Evolutionary conservation across 2,888 invertebrate species (phyloP), one percentile per base, ranked within the genome.

Genomic region (Bellardia bayeri): DNA sequence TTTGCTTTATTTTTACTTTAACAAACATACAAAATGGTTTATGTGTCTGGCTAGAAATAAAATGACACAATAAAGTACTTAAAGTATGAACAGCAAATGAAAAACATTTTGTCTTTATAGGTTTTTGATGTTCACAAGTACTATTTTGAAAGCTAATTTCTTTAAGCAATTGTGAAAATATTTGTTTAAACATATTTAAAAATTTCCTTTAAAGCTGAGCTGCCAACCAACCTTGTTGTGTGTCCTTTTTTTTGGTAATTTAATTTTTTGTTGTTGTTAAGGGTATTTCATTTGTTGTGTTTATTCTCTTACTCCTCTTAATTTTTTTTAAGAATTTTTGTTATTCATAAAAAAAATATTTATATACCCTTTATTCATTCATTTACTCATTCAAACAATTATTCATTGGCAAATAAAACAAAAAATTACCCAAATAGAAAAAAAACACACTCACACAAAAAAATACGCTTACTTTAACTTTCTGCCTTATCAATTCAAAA

Each of bases 401-500:
- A 75, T 82, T 82, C 58, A 66, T 33, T 78, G 49, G 56, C 64
- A 64, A 78, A 75, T 66, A 37, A 66, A 49, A 80, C 40, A 72
- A 23, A 49, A 74, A 49, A 56, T 58, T 49, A 42, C 16, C 5
- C 37, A 76, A 78, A 79, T 61, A 63, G 14, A 23, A 58, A 54
- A 51, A 49, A 64, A 45, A 30, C 1, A 4, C 45, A 68, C 7
- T 23, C 33, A 72, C 40, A 54, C 42, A 42, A 74, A 40, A 68
- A 82, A 76, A 58, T 71, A 9, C 42, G 75, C 83, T 82, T 78
- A 78, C 72, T 82, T 78, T 82, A 79, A 79, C 82, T 69, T 85
- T 79, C 75, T 75, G 78, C 61, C 88, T 89, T 89, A 89, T 89
- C 89, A 88, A 86, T 88, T 83, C 75, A 71, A 85, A 88, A 76